These are phyloP conservation scores for Zygaena filipendulae DNA, from an alignment of 2,888 invertebrate genomes.

Conservation along the genomic window DNA sequence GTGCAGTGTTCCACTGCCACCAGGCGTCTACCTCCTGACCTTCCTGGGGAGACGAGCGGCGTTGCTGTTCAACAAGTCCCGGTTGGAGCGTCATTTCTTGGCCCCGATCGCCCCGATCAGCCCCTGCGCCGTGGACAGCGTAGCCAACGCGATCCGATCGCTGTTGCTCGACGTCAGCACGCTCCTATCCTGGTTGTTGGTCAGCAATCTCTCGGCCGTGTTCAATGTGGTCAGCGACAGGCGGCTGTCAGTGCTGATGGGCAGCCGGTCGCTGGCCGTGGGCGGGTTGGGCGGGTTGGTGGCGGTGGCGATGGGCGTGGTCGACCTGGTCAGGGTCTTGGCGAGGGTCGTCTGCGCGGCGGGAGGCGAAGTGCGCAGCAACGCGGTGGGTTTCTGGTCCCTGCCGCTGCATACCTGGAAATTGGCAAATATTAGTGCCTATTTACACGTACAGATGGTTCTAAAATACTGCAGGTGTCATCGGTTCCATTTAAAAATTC, in stretches of 20 bases:
- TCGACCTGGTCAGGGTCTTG: conserved; percentile 37
- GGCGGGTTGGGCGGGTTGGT: conserved; percentile 18
- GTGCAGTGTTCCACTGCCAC: conserved; percentile 14
- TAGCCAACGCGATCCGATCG: conserved; percentile 46
- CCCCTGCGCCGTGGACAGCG: conserved; percentile 47
- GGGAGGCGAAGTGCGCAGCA: conserved; percentile 50
- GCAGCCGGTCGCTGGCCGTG: conserved; percentile 18
- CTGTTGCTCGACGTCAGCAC: conserved; percentile 21
- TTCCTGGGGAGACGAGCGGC: conserved; percentile 38
- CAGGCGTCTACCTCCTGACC: conserved; percentile 32
- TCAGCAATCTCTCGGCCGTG: conserved; percentile 36
- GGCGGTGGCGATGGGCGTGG: conserved; percentile 34
- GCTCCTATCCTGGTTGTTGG: conserved; percentile 25
- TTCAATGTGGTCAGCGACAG: conserved; percentile 35
- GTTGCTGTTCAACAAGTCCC: conserved; percentile 25
- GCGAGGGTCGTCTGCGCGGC: conserved; percentile 29
- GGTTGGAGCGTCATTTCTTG: conserved; percentile 63
- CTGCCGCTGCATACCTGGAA: conserved; percentile 60
- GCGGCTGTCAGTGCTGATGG: conserved; percentile 32
- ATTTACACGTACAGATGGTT: too few species aligned
- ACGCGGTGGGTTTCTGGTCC: conserved; percentile 49
- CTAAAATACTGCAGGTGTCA: too few species aligned
- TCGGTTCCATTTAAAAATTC: too few species aligned
- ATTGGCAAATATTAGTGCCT: too few species aligned
- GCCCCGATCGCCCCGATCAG: conserved; percentile 43